Evolutionary conservation across 2,888 invertebrate genomes (phyloP), one percentile per base, ranked within the genome.

Genomic region (Camptogramma bilineatum): DNA sequence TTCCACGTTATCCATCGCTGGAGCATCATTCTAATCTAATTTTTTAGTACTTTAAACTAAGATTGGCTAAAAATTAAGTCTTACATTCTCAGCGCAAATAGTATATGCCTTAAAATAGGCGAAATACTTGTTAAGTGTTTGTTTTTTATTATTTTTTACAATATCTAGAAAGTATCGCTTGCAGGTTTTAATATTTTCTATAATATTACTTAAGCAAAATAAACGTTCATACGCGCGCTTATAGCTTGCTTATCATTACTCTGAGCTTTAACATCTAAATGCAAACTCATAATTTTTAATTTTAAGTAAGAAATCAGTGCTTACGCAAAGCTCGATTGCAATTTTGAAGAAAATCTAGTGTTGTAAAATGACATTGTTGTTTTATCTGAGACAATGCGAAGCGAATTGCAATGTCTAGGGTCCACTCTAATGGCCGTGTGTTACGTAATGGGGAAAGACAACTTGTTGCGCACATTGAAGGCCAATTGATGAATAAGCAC

Each of bases 211-310:
- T 10, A 34, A 34, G 9, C 8, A 34, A 34, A 8, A 10, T 34
- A 34, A 34, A 42, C 16, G 42, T n/a, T n/a, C 16, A 42, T 42
- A 42, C 16, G n/a, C 53, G 24, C 34, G 5, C 44, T 9, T 44
- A 55, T 53, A 53, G 47, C 52, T 53, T 53, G 60, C 53, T 48
- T 39, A 39, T 48, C 24, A 47, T 53, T 31, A 47, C 16, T 52
- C 60, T 28, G 44, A 34, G 47, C 39, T 52, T 34, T 7, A 52
- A 18, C 18, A 17, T n/a, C 21, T 46, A 44, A 46, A 58, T 52
- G 58, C 58, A 28, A 52, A 57, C 7, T 42, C 8, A 34, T 34
- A 34, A 24, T 10, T 34, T 34, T 50, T 50, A 42, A 46, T 18
- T 13, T 55, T 13, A 34, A 10, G 19, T 17, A n/a, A 47, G 34